Base-by-base conservation (phyloP, 2,113 vertebrate genomes). In the Xiphias gladius region DNA sequence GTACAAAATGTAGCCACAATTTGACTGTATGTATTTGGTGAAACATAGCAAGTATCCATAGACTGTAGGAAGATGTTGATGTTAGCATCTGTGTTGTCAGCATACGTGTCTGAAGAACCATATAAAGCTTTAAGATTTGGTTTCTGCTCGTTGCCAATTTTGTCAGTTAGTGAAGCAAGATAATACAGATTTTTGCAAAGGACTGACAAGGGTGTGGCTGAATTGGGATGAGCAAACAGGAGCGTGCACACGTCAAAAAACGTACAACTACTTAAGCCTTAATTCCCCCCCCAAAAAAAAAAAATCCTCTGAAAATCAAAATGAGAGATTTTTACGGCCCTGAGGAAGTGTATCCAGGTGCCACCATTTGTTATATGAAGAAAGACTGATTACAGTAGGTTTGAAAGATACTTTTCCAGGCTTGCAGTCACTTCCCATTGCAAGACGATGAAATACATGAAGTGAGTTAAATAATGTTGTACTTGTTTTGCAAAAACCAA, bases 61-160 rank as follows among this genome's bases (percentile, higher is more conserved):
- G 68, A 55, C 16, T 12, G 22, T 59, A 77, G 50, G 58, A 59
- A 73, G 63, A 74, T 59, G 16, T 68, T 76, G 50, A 24, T 82
- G 62, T 63, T n/a, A 50, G 46, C 26, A 57, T 70, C 26, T 55
- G 74, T 74, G 61, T 65, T 59, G 46, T 54, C 22, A 43, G 8
- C 10, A 3, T 26, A 26, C 54, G 35, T 76, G 20, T 82, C 39
- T 78, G 39, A 77, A 54, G 41, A 41, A 59, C 2, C 10, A 26
- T 59, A 69, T 46, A 62, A 48, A 79, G 66, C 35, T 67, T 64
- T 39, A 57, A 37, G 3, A 48, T 52, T 72, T 52, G 20, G 20
- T 77, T 73, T 46, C 37, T 48, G 28, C 5, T 71, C 2, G 6
- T 63, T 68, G 69, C 28, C 28, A 54, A 46, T 11, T 22, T 57